A percentile compares a stretch with the other conserved stretches of the same genome.
Evolutionary conservation across 1,140 invertebrate species (phyloP).

Genomic region (Brachystomella parvula): DNA sequence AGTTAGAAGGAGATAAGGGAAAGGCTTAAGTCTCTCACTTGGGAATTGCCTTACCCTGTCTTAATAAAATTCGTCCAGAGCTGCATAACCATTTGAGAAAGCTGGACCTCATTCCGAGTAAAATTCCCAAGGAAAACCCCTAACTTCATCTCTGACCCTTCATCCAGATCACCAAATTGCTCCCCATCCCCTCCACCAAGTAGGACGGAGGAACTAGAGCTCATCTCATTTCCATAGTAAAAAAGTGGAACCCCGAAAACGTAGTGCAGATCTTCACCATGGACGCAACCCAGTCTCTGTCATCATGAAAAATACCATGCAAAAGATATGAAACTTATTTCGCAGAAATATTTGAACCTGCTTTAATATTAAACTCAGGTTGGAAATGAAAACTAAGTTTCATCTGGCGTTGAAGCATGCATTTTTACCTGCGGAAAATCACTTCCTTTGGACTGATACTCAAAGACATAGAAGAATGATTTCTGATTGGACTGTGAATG

Average conservation of each 20-base stretch:
- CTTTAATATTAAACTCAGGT: not conserved
- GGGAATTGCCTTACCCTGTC: constrained; percentile 71
- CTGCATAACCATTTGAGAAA: constrained; percentile 86
- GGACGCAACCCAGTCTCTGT: constrained; percentile 46
- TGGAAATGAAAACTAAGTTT: no score
- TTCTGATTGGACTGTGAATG: constrained; percentile 59
- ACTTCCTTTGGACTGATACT: constrained; percentile 85
- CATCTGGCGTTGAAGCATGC: not conserved
- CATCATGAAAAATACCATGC: constrained; percentile 6
- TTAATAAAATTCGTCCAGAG: constrained; percentile 96
- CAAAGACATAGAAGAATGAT: constrained; percentile 86
- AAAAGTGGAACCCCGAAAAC: constrained; percentile 54
- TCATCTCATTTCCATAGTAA: constrained; percentile 19
- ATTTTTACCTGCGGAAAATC: constrained; percentile 74
- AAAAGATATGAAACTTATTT: no score
- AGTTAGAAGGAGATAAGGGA: constrained; percentile 16
- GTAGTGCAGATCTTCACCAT: constrained; percentile 54
- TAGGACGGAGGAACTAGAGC: not conserved
- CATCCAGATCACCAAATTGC: constrained; percentile 2
- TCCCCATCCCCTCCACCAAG: constrained; percentile 1
- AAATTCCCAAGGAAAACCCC: constrained; percentile 75
- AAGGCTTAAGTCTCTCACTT: not conserved
- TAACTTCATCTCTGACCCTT: constrained; percentile 47
- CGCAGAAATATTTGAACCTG: not conserved
- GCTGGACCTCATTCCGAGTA: constrained; percentile 74